Conservation (phyloP, 2,113 vertebrate genomes). For the Clupea harengus region DNA sequence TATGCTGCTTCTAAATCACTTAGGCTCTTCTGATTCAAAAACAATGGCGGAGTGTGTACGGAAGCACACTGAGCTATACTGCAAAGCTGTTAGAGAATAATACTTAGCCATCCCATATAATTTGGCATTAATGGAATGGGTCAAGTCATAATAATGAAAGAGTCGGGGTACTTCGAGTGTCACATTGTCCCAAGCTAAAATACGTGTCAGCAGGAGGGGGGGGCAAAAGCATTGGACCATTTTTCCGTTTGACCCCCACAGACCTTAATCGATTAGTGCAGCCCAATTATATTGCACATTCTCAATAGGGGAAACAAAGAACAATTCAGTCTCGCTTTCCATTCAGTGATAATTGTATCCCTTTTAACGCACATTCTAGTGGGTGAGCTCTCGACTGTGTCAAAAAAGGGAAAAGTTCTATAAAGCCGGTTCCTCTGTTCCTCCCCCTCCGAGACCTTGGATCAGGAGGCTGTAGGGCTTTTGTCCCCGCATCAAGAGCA, state of each 20-base stretch:
- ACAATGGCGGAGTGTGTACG: constrained; percentile 19
- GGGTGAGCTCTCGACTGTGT: constrained; percentile 63
- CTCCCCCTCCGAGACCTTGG: constrained; percentile 62
- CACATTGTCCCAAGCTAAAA: constrained; percentile 8
- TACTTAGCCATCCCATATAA: neutral
- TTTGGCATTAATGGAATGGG: constrained; percentile 27
- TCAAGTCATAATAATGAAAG: constrained; percentile 18
- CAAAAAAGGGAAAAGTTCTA: constrained; percentile 59
- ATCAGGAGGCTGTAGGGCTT: constrained; percentile 68
- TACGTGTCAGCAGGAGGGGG: constrained; percentile 5
- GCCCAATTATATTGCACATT: constrained; percentile 50
- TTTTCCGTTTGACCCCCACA: constrained; percentile 47
- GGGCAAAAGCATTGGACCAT: neutral
- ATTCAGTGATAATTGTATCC: constrained; percentile 60
- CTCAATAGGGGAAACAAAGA: constrained; percentile 42
- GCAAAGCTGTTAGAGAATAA: constrained; percentile 30
- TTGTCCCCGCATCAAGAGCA: constrained; percentile 66
- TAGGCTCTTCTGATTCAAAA: constrained; percentile 13
- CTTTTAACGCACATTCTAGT: constrained; percentile 57
- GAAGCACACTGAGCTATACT: neutral
- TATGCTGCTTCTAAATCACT: constrained; percentile 36
- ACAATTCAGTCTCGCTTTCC: constrained; percentile 37
- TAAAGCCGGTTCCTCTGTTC: constrained; percentile 66
- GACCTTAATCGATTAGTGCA: constrained; percentile 44
- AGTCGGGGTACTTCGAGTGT: neutral